Evolutionary conservation across 2,888 invertebrate species (phyloP), one percentile per base, ranked within the genome.

Genomic region (Limnephilus auricula): DNA sequence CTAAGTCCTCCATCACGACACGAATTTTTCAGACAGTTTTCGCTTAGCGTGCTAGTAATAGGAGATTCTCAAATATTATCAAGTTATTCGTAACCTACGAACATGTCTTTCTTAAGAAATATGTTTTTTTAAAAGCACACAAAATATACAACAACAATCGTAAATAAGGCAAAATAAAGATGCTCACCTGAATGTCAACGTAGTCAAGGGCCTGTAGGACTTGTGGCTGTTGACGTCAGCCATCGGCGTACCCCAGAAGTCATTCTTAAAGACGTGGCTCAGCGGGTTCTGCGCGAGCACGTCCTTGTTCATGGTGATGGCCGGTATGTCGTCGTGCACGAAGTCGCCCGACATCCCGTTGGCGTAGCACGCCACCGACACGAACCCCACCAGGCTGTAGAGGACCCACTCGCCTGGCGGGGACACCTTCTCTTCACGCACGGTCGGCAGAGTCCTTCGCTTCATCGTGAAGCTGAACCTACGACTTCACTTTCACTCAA

Each of bases 181-280:
- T 82, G 95, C 97, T 97, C 95, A 98, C 98, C 98, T 97, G 96
- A 98, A 98, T 13, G 98, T 97, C 89, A 98, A 95, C 88, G 97
- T 97, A 30, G 98, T 98, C 93, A 98, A 95, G 80, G 98, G 98
- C 93, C 98, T 96, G 95, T 98, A 98, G 90, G 98, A 98, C 96
- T 98, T 98, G 95, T 98, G 98, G 94, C 98, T 98, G 94, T 96
- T 96, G 90, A 97, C 95, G 94, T 98, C 97, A n/a, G 97, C 96
- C 98, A 98, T 98, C 65, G 98, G 97, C 90, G 97, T 98, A n/a
- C 98, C 98, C 98, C 98, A 98, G 94, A 98, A 98, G 95, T 98
- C 98, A 94, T 98, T 97, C 94, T 96, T 95, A 94, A 98, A 97
- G 93, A 98, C 96, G 94, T 96, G 96, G 93, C 95, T 94, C 93